Evolutionary conservation across 2,888 invertebrate species (phyloP).

Genomic region (Caenorhabditis sp.): DNA sequence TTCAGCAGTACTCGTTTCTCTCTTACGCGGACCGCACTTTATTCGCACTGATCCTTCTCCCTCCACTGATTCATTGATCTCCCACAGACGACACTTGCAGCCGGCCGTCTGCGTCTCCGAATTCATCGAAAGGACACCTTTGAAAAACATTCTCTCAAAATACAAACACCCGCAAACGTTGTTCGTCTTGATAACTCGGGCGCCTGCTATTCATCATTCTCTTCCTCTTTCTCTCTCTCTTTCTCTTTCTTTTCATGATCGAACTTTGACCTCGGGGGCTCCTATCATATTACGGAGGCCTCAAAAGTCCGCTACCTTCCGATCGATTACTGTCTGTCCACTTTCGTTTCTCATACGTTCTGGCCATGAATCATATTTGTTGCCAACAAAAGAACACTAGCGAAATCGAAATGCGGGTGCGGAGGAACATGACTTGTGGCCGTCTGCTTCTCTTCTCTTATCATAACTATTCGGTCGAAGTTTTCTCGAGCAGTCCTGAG

Average conservation of each 20-base stretch:
- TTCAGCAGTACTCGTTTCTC: not conserved
- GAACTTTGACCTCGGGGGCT: conserved; percentile 2
- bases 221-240: conserved; percentile 8
- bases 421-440: conserved; percentile 2
- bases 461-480: no score
- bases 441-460: conserved; percentile 14
- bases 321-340: not conserved
- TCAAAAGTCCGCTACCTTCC: no score
- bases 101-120: not conserved
- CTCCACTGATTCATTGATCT: conserved; percentile 20
- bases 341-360: conserved; percentile 5
- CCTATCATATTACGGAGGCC: not conserved
- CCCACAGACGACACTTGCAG: no score
- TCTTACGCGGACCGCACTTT: not conserved
- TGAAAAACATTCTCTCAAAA: not conserved
- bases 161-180: not conserved
- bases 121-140: not conserved
- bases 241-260: not conserved
- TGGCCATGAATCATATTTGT: not conserved
- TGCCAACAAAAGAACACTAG: conserved; percentile 2
- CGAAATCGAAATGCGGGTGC: conserved; percentile 1
- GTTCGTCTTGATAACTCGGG: conserved; percentile 7
- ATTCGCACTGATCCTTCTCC: not conserved
- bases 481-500: no score
- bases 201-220: not conserved